These are phyloP conservation scores for Hylia prasina DNA, from an alignment of 2,113 vertebrate species.

Conservation along the genomic window DNA sequence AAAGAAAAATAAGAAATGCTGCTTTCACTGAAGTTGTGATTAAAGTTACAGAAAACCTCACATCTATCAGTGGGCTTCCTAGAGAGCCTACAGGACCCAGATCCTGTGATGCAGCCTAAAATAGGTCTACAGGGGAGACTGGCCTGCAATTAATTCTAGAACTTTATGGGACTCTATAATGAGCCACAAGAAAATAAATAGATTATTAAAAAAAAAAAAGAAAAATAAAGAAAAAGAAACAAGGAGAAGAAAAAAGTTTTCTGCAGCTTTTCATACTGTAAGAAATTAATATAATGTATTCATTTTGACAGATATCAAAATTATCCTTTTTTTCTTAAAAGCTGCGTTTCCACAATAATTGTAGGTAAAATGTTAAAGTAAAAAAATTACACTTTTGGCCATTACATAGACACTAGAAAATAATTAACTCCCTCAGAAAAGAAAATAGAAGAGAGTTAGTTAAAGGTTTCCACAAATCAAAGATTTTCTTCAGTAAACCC, in stretches of 20 bases:
- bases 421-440: background rate
- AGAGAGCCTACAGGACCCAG: background rate
- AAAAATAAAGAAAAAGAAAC: accelerated
- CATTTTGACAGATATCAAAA: background rate
- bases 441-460: background rate
- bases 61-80: background rate
- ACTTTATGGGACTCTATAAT: background rate
- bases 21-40: background rate
- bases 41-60: background rate
- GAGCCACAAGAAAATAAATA: background rate
- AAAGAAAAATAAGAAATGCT: too few relatives aligned
- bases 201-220: background rate
- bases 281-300: background rate
- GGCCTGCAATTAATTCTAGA: background rate
- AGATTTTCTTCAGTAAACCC: background rate
- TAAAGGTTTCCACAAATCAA: background rate
- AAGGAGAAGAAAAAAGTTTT: background rate
- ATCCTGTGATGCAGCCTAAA: background rate
- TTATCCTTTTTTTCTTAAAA: background rate
- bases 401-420: background rate
- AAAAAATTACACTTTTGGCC: background rate
- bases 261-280: background rate
- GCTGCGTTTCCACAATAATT: accelerated
- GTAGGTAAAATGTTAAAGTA: background rate
- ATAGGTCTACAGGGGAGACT: background rate